These are phyloP conservation scores for Nyctereutes procyonoides DNA, from an alignment of 2,113 vertebrate genomes.

Conservation along the genomic window DNA sequence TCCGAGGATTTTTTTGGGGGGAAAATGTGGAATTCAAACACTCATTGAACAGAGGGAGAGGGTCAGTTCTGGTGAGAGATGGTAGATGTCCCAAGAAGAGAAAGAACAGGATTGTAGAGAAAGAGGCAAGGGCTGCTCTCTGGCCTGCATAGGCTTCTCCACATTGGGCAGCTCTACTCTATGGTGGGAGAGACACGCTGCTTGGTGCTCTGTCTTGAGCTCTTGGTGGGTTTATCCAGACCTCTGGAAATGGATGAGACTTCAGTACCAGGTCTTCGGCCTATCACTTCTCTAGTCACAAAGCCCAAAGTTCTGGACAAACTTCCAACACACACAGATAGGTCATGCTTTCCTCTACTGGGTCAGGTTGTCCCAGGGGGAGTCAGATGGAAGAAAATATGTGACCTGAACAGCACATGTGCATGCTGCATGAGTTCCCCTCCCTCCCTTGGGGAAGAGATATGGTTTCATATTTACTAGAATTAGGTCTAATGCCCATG, in stretches of 20 bases:
- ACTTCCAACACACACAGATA: not conserved
- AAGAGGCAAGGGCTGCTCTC: not conserved
- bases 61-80: not conserved
- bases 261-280: not conserved
- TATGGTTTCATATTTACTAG: not conserved
- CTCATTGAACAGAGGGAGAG: not conserved
- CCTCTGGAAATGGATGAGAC: not conserved
- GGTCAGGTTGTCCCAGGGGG: not conserved
- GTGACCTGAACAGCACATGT: too few relatives aligned
- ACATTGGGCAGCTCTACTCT: not conserved
- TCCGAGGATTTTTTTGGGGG: not conserved
- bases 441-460: not conserved
- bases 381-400: not conserved
- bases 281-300: not conserved
- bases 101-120: not conserved
- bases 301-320: not conserved
- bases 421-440: not conserved
- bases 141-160: too few relatives aligned
- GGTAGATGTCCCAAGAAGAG: not conserved
- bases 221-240: not conserved
- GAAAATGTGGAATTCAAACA: not conserved
- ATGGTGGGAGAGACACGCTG: fast-evolving
- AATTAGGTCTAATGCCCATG: not conserved
- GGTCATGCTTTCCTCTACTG: not conserved
- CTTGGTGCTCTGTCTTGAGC: not conserved